Evolutionary conservation across 2,113 vertebrate species (phyloP), one percentile per base, ranked within the genome.

Genomic region (Etheostoma cragini): DNA sequence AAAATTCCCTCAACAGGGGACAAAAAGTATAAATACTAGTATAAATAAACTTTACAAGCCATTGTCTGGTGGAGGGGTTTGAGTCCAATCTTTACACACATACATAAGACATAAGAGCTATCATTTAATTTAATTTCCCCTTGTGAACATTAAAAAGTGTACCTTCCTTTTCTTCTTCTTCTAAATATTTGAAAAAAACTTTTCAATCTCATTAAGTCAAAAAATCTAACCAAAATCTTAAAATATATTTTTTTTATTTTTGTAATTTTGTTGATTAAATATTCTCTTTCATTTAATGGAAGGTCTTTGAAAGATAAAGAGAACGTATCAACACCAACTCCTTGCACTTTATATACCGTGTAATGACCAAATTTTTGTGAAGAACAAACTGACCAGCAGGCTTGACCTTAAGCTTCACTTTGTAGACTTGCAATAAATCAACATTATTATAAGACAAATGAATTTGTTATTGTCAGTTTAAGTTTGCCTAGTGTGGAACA

Each of bases 401-500:
- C 71, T 73, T 77, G 80, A 84, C 80, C 75, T 66, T 50, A 19
- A 68, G 62, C 58, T 57, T 63, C 49, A 57, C 67, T 68, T 38
- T 64, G 22, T 50, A 17, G 46, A 54, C 38, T 80, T 52, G 11
- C 17, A 78, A 61, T 68, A 78, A 84, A 73, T 19, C 62, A 76
- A 85, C 66, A 61, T 67, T 58, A 70, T 63, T 57, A 72, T 65
- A 77, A 70, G 60, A 22, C 3, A 49, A 78, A 83, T 33, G 7
- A 68, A 75, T 42, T 22, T 19, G 76, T 70, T 80, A 38, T 70
- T 62, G 67, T 81, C 63, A 58, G 49, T 72, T 76, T 58, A 66
- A 86, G 50, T 79, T 85, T 45, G 46, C 53, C 60, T 46, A 47
- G 47, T 81, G 82, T 82, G 69, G 70, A 87, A 60, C 47, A 53